phyloP scores from a whole-genome alignment of 2,888 invertebrate genomes.

The Girardia tigrina region DNA sequence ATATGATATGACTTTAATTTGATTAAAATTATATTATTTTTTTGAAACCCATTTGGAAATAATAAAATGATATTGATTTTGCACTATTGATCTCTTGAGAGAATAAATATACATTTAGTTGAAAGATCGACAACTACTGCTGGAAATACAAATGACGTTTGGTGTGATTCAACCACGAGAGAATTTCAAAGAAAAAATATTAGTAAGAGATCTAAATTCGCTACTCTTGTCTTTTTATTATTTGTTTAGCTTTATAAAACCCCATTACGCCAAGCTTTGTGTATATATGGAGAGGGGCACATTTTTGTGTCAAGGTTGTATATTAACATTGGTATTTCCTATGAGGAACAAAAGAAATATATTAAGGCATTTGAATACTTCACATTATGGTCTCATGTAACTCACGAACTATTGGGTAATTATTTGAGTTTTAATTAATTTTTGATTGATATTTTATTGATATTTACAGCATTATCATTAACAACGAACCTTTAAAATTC shows the following conservation, averaged over 20 bases:
- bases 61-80: too few relatives aligned
- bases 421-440: too few relatives aligned
- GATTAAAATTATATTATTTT: too few relatives aligned
- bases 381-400: constrained; percentile 27
- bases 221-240: neutral
- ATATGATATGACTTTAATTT: too few relatives aligned
- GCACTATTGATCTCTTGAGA: too few relatives aligned
- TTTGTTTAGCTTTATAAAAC: constrained; percentile 30
- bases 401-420: constrained; percentile 28
- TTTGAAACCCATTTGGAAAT: too few relatives aligned
- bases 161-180: constrained; percentile 30
- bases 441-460: too few relatives aligned
- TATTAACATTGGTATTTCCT: constrained; percentile 32
- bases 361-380: constrained; percentile 32
- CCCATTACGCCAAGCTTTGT: constrained; percentile 24
- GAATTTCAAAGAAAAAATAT: constrained; percentile 20
- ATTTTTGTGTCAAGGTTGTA: constrained; percentile 29
- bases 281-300: constrained; percentile 28
- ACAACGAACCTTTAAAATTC: too few relatives aligned
- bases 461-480: too few relatives aligned
- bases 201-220: neutral
- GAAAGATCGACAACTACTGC: constrained; percentile 26
- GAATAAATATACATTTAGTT: too few relatives aligned
- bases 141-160: constrained; percentile 30
- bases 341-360: constrained; percentile 29